Base-by-base conservation (phyloP, 2,888 invertebrate species). In the Trichogramma dendrolimi region DNA sequence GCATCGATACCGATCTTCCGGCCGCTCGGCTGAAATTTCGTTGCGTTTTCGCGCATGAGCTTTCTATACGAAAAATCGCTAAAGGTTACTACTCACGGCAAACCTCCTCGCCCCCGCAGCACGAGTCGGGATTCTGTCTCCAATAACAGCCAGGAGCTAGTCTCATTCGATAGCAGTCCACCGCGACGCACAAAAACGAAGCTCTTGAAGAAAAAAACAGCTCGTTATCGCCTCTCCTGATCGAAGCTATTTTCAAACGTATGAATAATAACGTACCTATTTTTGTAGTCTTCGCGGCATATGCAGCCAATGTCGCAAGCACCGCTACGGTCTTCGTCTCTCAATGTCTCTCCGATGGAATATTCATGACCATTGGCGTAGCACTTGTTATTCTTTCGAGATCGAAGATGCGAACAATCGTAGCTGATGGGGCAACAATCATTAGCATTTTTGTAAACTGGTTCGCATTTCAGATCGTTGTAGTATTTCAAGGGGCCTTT, bases 401-500 rank as follows among this genome's bases (percentile, higher is more conserved):
- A 38, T 5, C 69, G 55, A 42, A 77, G 47, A 47, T 72, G 67
- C 10, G 68, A 68, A 47, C 77, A 77, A 27, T 77, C 62, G 64
- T 71, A 77, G 40, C 60, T 65, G 4, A 52, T 47, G 6, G 77
- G 63, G 59, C 77, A 77, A 43, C 72, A 72, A 39, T 70, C 71
- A 1, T 41, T 69, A 0, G 67, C 53, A 6, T 68, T 70, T 40
- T 69, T 54, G 49, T 70, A 73, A 2, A 74, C 58, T 1, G 75
- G 72, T 1, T 44, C 68, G 40, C 77, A 77, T 1, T 55, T 66
- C 5, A 77, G 11, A 6, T 61, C 67, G 27, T 71, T 1, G 56
- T 76, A 77, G 50, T 69, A 69, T 4, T 7, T 41, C 50, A 72
- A 4, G 1, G 76, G 75, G 1, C 77, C 76, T 2, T 66, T 65